These are phyloP conservation scores for Notiomystis cincta DNA, from an alignment of 2,113 vertebrate genomes.

Conservation along the genomic window DNA sequence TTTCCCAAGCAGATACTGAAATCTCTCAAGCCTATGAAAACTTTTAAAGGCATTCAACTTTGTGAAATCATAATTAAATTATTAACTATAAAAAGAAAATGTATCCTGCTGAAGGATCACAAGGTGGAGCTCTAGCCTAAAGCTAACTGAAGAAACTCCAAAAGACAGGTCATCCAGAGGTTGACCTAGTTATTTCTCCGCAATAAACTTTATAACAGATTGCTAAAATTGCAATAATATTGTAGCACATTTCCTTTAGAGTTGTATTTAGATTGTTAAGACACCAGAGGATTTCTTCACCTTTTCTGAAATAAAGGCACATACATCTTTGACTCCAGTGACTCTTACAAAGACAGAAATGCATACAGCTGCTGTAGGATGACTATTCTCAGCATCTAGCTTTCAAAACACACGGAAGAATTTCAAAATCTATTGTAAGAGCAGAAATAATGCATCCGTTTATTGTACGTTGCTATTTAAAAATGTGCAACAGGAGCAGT, in stretches of 20 bases:
- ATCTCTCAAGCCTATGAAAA: neutral
- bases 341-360: neutral
- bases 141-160: slow-evolving; percentile 68
- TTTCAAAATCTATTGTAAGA: neutral
- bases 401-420: neutral
- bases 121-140: slow-evolving; percentile 84
- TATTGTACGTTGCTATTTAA: neutral
- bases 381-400: neutral
- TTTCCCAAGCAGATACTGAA: neutral
- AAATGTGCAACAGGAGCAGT: neutral
- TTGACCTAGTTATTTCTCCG: slow-evolving; percentile 67
- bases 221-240: neutral
- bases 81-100: slow-evolving; percentile 65
- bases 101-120: slow-evolving; percentile 78
- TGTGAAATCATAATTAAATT: slow-evolving; percentile 61
- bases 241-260: neutral
- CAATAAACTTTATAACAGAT: slow-evolving; percentile 41
- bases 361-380: neutral
- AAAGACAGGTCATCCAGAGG: slow-evolving; percentile 71
- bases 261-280: neutral
- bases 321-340: neutral
- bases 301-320: neutral
- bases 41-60: slow-evolving; percentile 15
- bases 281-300: neutral
- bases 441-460: neutral